Evolutionary conservation across 2,113 vertebrate genomes (phyloP), one percentile per base, ranked within the genome.

Genomic region (Puntigrus tetrazona): DNA sequence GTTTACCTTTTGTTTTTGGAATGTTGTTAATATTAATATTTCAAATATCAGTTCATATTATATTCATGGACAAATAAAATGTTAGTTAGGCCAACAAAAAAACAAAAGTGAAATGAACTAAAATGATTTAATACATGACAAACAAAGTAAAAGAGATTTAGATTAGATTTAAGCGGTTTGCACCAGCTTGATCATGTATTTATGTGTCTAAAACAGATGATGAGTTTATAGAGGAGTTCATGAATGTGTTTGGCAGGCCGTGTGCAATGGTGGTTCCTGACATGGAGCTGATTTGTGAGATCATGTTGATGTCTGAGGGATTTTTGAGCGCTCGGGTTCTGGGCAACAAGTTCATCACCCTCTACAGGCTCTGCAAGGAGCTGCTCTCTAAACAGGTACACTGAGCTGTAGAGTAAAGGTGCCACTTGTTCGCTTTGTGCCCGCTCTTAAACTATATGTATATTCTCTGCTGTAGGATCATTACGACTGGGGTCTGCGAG

Each of bases 341-440:
- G 88, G 94, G 95, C 85, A 93, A 88, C 75, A 97, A 96, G 88
- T 96, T 96, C 86, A 93, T 95, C 80, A 94, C 92, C 0, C 88
- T 96, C 14, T 95, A 93, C 86, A 92, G 27, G 0, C 92, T 96
- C 78, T 95, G 94, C 87, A 94, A 92, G 86, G 93, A 97, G 50
- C 94, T 97, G 59, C 94, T 97, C 38, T 96, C 95, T 83, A 95
- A 96, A 88, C 94, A 96, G 95, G 95, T 96, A 91, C 25, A 76
- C 1, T n/a, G 11, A 75, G 22, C 2, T 1, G 7, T n/a, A 50
- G 5, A 18, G 1, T 41, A 41, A 20, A 29, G n/a, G 27, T 61
- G 45, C 36, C 34, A 14, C 13, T 29, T 70, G 3, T 34, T 55
- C 38, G 52, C 2, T 69, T 57, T 6, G 22, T n/a, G n/a, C 22